A percentile compares a stretch with the other conserved stretches of the same genome.
phyloP scores from a whole-genome alignment of 2,797 vertebrate species.

The Nasua narica region DNA sequence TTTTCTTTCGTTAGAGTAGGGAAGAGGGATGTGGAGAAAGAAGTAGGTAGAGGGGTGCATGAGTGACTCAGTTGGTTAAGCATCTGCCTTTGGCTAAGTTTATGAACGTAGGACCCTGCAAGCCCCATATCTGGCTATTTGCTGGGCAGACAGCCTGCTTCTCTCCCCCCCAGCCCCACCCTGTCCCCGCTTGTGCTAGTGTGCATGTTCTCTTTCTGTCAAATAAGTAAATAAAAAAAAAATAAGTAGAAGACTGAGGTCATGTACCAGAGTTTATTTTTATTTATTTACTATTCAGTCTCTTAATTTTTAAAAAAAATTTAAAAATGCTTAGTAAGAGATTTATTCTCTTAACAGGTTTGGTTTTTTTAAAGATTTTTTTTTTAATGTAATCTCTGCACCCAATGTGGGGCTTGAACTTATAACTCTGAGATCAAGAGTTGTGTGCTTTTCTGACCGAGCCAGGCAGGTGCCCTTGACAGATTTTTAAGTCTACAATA shows the following conservation, averaged over 20 bases:
- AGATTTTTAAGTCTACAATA: background rate
- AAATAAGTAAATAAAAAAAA: too few relatives aligned
- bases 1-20: background rate
- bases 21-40: background rate
- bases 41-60: background rate
- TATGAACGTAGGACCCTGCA: too few relatives aligned
- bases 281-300: background rate
- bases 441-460: background rate
- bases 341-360: background rate
- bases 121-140: too few relatives aligned
- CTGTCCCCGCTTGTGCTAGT: too few relatives aligned
- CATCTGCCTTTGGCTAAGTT: too few relatives aligned
- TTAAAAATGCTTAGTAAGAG: background rate
- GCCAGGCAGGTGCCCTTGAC: background rate
- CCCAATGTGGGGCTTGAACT: background rate
- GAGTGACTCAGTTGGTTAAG: too few relatives aligned
- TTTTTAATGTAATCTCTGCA: background rate
- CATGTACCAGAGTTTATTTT: background rate
- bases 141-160: too few relatives aligned
- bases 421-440: background rate
- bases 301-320: background rate
- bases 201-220: too few relatives aligned
- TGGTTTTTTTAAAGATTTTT: background rate
- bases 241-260: background rate
- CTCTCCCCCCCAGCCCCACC: too few relatives aligned